These are phyloP conservation scores for Sebastes schlegelii DNA, from an alignment of 2,113 vertebrate species.

Conservation along the genomic window DNA sequence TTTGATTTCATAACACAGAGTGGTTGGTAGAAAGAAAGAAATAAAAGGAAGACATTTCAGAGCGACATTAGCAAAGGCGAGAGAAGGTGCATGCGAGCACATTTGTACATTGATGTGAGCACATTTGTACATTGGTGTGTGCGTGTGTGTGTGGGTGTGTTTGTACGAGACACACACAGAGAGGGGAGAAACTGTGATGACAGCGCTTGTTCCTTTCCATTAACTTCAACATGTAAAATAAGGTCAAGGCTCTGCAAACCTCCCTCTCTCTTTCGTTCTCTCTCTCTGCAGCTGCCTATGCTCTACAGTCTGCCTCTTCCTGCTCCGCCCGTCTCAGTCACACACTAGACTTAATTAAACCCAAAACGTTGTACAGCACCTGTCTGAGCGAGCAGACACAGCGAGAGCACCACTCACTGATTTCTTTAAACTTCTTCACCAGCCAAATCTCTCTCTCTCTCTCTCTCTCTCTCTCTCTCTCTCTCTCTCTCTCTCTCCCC, in stretches of 20 bases:
- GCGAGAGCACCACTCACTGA: slow-evolving; percentile 33
- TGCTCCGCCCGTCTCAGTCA: slow-evolving; percentile 36
- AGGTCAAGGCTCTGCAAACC: slow-evolving; percentile 76
- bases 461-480: not conserved
- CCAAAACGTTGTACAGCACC: slow-evolving; percentile 59
- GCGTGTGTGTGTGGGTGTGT: slow-evolving; percentile 40
- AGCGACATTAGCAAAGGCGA: slow-evolving; percentile 45
- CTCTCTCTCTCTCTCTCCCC: not conserved
- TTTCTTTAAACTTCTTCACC: slow-evolving; percentile 58
- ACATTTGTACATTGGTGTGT: slow-evolving; percentile 9
- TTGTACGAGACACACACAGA: slow-evolving; percentile 30
- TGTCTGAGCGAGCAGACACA: slow-evolving; percentile 49
- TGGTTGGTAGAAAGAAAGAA: slow-evolving; percentile 15
- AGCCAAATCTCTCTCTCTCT: slow-evolving; percentile 15
- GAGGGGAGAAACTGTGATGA: slow-evolving; percentile 64
- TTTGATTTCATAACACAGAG: slow-evolving; percentile 38
- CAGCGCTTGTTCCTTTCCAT: slow-evolving; percentile 78
- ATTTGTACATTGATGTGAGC: slow-evolving; percentile 27
- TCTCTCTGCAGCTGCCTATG: slow-evolving; percentile 49
- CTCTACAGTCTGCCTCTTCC: slow-evolving; percentile 47
- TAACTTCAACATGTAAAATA: slow-evolving; percentile 81
- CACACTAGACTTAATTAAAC: slow-evolving; percentile 73
- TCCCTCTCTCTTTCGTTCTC: slow-evolving; percentile 31
- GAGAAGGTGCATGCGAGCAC: slow-evolving; percentile 17
- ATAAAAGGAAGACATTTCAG: slow-evolving; percentile 32